Conservation (phyloP, 37 sponge, comb jelly and placozoan species). For the Lycopodina hypogea region DNA sequence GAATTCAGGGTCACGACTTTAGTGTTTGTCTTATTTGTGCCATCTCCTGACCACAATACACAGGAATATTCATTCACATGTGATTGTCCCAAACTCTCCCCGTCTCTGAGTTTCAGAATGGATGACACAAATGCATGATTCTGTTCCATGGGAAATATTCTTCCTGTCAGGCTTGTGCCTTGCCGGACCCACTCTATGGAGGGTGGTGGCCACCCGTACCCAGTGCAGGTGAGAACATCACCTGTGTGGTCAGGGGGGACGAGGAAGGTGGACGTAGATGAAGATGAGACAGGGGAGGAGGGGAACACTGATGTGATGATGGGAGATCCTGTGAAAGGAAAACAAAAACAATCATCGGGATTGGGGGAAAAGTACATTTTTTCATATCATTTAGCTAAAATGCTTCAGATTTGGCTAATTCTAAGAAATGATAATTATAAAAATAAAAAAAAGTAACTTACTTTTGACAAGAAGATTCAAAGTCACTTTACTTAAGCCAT, state of each 20-base stretch:
- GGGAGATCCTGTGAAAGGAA: slow-evolving; percentile 15
- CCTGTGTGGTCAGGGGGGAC: slow-evolving; percentile 21
- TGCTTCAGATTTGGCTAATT: not conserved
- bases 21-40: not conserved
- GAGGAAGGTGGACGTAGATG: not conserved
- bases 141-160: not conserved
- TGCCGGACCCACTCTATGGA: slow-evolving; percentile 19
- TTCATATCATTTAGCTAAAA: too few species aligned
- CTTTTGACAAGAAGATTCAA: slow-evolving; percentile 16
- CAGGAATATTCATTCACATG: not conserved
- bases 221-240: slow-evolving; percentile 19
- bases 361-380: too few species aligned
- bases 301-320: slow-evolving; percentile 10
- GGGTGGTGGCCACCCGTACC: slow-evolving; percentile 34
- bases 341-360: too few species aligned
- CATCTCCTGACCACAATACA: not conserved
- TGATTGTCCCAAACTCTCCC: not conserved
- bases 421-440: not conserved
- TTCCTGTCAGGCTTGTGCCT: not conserved
- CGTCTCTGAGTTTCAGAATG: not conserved
- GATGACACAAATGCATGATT: slow-evolving; percentile 4
- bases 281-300: not conserved
- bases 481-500: not conserved
- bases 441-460: slow-evolving; percentile 11
- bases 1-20: not conserved